phyloP scores from a whole-genome alignment of 1,140 invertebrate genomes.

The Zelostemma sp. region DNA sequence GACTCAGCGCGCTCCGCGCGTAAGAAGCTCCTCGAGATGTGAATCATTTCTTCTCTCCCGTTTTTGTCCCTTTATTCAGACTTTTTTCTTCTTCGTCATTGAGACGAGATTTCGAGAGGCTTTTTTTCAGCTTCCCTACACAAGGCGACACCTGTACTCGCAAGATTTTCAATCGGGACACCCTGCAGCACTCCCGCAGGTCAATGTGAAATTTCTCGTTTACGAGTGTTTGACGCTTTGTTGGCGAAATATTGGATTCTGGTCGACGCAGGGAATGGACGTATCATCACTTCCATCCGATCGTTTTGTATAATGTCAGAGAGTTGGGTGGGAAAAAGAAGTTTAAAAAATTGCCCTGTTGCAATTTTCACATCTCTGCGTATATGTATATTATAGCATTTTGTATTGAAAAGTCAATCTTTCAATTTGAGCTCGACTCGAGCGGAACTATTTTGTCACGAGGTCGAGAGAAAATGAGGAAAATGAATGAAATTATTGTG shows the following conservation, averaged over 20 bases:
- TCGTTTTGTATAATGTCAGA: too few relatives aligned
- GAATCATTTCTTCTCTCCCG: not conserved
- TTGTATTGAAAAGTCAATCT: not conserved
- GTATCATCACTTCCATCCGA: too few relatives aligned
- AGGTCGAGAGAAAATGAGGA: too few relatives aligned
- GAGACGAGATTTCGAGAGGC: slow-evolving; percentile 14
- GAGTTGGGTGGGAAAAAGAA: too few relatives aligned
- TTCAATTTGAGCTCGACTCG: too few relatives aligned
- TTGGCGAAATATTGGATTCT: slow-evolving; percentile 14
- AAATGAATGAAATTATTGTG: slow-evolving; percentile 3
- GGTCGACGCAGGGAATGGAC: too few relatives aligned
- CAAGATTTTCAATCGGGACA: slow-evolving; percentile 12
- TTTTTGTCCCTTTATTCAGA: slow-evolving; percentile 4
- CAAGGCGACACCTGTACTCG: slow-evolving; percentile 15
- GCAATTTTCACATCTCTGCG: not conserved
- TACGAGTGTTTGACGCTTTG: slow-evolving; percentile 16
- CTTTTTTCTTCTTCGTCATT: slow-evolving; percentile 13
- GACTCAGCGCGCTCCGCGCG: slow-evolving; percentile 30
- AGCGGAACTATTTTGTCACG: too few relatives aligned
- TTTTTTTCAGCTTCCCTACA: not conserved
- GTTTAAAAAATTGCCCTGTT: not conserved
- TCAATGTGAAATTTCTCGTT: slow-evolving; percentile 13
- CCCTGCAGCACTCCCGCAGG: too few relatives aligned
- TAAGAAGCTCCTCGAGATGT: slow-evolving; percentile 29
- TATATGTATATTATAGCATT: not conserved